Evolutionary conservation across 2,113 vertebrate species (phyloP).

Genomic region (Ictidomys tridecemlineatus): DNA sequence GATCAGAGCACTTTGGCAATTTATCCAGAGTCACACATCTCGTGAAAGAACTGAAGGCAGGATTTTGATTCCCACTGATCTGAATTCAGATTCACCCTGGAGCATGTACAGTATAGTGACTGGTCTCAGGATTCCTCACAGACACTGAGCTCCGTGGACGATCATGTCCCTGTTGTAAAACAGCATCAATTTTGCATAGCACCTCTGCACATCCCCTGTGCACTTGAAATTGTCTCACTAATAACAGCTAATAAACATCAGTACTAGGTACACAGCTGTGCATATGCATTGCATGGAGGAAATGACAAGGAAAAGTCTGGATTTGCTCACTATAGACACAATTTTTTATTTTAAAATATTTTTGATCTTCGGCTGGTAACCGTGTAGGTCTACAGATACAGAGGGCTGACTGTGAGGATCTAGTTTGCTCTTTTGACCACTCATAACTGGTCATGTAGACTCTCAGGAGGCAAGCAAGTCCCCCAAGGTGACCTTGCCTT

Average conservation of each 20-base stretch:
- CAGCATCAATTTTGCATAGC: not conserved
- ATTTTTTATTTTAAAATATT: not conserved
- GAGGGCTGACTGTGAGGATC: not conserved
- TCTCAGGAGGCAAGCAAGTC: not conserved
- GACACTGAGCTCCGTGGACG: not conserved
- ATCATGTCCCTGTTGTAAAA: too few species aligned
- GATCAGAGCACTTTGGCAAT: fast-evolving
- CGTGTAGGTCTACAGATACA: fast-evolving
- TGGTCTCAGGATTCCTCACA: too few species aligned
- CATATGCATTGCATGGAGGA: too few species aligned
- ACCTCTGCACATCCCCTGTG: fast-evolving
- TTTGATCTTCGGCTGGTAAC: not conserved
- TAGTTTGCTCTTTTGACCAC: not conserved
- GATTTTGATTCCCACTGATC: too few species aligned
- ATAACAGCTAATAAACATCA: fast-evolving
- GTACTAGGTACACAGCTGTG: not conserved
- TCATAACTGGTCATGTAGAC: not conserved
- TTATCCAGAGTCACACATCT: not conserved
- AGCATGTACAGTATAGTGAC: fast-evolving
- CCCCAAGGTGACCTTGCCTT: fast-evolving
- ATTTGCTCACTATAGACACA: not conserved
- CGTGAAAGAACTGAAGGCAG: not conserved
- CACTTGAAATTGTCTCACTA: not conserved
- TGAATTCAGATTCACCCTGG: not conserved
- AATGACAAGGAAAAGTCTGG: not conserved